These are phyloP conservation scores for Lepidurus packardi DNA, from an alignment of 1,140 invertebrate genomes.

Conservation along the genomic window DNA sequence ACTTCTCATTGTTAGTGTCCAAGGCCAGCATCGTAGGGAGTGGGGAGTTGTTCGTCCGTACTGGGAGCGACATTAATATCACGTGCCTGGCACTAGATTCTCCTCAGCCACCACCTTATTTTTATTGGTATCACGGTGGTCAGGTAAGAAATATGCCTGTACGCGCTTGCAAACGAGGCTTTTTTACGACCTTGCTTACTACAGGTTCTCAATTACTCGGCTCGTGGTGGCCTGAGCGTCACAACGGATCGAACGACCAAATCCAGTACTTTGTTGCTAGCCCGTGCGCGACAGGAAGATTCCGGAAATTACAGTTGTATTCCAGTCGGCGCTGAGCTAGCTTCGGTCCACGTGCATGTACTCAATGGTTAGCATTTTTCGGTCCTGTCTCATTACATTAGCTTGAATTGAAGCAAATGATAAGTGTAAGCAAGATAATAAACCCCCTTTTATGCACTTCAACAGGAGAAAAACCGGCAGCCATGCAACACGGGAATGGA, in stretches of 20 bases:
- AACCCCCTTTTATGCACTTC: neutral
- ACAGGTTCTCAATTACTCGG: constrained; percentile 35
- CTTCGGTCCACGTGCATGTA: constrained; percentile 79
- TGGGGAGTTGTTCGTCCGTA: constrained; percentile 79
- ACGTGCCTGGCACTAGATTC: constrained; percentile 82
- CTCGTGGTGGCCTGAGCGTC: constrained; percentile 69
- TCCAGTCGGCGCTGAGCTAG: constrained; percentile 79
- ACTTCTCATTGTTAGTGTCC: constrained; percentile 57
- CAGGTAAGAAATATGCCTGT: constrained; percentile 77
- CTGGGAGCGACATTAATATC: constrained; percentile 80
- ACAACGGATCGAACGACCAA: constrained; percentile 84
- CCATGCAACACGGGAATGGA: constrained; percentile 36
- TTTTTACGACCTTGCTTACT: constrained; percentile 25
- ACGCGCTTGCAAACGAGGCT: constrained; percentile 49
- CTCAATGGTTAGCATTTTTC: constrained; percentile 67
- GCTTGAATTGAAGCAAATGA: neutral
- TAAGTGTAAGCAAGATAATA: too few relatives aligned
- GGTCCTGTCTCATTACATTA: neutral
- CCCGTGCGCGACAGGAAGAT: constrained; percentile 73
- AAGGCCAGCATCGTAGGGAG: constrained; percentile 77
- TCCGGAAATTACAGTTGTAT: constrained; percentile 57
- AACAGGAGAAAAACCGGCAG: constrained; percentile 35
- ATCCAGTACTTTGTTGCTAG: constrained; percentile 78
- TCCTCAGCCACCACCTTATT: constrained; percentile 69
- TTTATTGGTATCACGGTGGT: constrained; percentile 73